A percentile compares a stretch with the other conserved stretches of the same genome.
phyloP scores from a whole-genome alignment of 2,113 vertebrate species.

The Podocnemis expansa region DNA sequence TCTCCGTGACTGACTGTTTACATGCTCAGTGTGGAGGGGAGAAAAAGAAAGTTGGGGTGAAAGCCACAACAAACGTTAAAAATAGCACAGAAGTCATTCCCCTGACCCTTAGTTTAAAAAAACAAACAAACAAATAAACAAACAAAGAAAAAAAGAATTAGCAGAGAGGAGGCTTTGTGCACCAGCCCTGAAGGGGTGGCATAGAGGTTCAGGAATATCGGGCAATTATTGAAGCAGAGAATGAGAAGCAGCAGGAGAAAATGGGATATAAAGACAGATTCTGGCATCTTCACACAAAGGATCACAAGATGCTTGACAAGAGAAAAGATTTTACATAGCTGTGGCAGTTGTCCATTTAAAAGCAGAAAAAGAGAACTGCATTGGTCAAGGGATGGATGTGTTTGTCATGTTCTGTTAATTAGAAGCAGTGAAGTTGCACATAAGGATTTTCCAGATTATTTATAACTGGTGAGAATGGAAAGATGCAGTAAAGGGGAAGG shows the following conservation, averaged over 20 bases:
- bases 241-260: constrained; percentile 44
- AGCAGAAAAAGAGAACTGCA: neutral
- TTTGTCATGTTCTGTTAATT: neutral
- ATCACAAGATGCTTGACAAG: constrained; percentile 8
- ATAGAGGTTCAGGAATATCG: constrained; percentile 59
- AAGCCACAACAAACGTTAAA: constrained; percentile 39
- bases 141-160: neutral
- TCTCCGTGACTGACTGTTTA: constrained; percentile 21
- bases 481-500: fast-evolving
- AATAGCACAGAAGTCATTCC: constrained; percentile 45
- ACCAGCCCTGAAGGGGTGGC: constrained; percentile 39
- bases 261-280: neutral
- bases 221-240: constrained; percentile 46
- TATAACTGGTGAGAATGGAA: neutral
- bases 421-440: neutral
- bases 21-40: neutral
- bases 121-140: neutral
- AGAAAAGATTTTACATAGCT: constrained; percentile 14
- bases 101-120: neutral
- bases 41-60: constrained; percentile 11
- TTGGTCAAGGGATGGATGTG: neutral
- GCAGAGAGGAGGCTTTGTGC: constrained; percentile 15
- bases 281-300: constrained; percentile 16
- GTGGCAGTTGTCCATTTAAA: neutral
- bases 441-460: neutral